These are phyloP conservation scores for Cydia pomonella DNA, from an alignment of 1,140 invertebrate genomes.

Conservation along the genomic window DNA sequence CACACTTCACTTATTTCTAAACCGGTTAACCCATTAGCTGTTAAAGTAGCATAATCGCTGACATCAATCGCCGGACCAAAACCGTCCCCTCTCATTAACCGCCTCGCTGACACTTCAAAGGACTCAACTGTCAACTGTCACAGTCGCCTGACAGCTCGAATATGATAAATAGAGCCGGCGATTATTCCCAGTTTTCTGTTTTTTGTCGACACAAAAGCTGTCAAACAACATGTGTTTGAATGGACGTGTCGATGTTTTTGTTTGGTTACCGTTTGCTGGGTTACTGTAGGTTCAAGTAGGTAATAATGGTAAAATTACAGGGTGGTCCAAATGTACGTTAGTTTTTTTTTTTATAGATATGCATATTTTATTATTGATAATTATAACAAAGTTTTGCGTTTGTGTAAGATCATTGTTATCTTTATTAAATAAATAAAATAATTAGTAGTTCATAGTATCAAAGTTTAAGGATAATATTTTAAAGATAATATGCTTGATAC, in stretches of 20 bases:
- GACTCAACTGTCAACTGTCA: slow-evolving; percentile 52
- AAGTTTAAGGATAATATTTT: no score
- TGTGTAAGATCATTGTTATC: no score
- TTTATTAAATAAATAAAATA: no score
- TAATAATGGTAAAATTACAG: slow-evolving; percentile 23
- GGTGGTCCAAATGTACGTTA: no score
- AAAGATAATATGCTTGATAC: no score
- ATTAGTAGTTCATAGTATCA: no score
- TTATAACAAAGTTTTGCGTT: no score
- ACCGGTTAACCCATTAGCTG: slow-evolving; percentile 25
- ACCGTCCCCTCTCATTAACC: slow-evolving; percentile 54
- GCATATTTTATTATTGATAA: no score
- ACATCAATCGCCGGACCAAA: slow-evolving; percentile 15
- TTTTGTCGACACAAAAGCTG: slow-evolving; percentile 51
- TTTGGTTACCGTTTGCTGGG: not conserved
- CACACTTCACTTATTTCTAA: slow-evolving; percentile 22
- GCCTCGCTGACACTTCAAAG: slow-evolving; percentile 66
- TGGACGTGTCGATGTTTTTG: slow-evolving; percentile 21
- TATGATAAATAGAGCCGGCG: slow-evolving; percentile 57
- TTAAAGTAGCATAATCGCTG: slow-evolving; percentile 5
- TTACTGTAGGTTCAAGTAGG: not conserved
- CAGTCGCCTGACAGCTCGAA: slow-evolving; percentile 40
- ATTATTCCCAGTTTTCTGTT: slow-evolving; percentile 56
- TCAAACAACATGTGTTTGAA: slow-evolving; percentile 44
- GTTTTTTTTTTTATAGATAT: no score